These are phyloP conservation scores for Euura lappo DNA, from an alignment of 1,140 invertebrate species.

Conservation along the genomic window DNA sequence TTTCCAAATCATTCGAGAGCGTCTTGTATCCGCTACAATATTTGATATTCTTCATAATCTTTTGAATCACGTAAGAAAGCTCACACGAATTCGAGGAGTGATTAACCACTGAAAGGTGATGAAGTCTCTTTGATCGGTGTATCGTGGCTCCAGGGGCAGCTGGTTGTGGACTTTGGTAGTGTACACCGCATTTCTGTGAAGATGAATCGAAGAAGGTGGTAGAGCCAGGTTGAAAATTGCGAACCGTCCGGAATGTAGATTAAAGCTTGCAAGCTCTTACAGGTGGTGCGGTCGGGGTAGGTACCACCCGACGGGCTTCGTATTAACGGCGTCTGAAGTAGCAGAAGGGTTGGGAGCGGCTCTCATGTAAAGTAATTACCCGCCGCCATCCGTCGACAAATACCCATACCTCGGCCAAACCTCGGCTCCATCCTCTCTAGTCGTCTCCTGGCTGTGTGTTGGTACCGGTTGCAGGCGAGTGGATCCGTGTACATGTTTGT, in stretches of 20 bases:
- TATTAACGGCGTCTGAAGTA: constrained; percentile 16
- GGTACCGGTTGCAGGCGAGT: constrained; percentile 12
- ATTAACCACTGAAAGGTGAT: too few species aligned
- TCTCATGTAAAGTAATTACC: constrained; percentile 42
- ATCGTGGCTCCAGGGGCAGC: too few species aligned
- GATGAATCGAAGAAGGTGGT: too few species aligned
- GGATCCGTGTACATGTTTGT: constrained; percentile 7
- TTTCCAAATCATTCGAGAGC: too few species aligned
- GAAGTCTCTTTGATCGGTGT: too few species aligned
- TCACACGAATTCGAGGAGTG: too few species aligned
- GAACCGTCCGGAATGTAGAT: background rate
- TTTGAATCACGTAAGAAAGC: too few species aligned
- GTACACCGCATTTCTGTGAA: too few species aligned
- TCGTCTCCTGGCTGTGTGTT: background rate
- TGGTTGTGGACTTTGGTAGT: too few species aligned
- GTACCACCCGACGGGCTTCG: background rate
- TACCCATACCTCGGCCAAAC: constrained; percentile 18
- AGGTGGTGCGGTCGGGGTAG: constrained; percentile 11
- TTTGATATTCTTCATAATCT: too few species aligned
- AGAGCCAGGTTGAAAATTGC: background rate
- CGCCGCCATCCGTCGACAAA: constrained; percentile 33
- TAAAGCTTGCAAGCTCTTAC: constrained; percentile 1
- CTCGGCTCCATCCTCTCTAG: background rate
- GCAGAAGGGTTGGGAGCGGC: constrained; percentile 26
- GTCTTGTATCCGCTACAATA: too few species aligned